Base-by-base conservation (phyloP, 2,888 invertebrate species). In the Scaptomyza tumidula region DNA sequence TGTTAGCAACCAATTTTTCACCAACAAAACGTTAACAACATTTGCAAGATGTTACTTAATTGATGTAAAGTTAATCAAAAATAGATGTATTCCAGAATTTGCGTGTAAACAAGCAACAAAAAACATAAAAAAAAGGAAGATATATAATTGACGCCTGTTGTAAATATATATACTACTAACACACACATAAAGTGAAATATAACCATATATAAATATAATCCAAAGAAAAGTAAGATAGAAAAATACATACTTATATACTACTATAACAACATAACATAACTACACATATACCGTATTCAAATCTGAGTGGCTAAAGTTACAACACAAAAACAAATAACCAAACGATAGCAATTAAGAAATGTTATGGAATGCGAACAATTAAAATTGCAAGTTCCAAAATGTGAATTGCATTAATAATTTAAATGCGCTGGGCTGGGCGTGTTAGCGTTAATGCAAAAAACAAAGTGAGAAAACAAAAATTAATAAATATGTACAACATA, bases 371-470 rank as follows among this genome's bases (percentile, higher is more conserved):
- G 31, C 27, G n/a, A 50, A 44, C 50, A 77, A 71, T 41, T 49
- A 62, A 77, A 59, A 77, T 64, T 57, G 24, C 31, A 45, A 58
- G 65, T 71, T 49, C 11, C 44, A 50, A 57, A 73, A 53, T 58
- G 41, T n/a, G 33, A 76, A 80, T 53, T 62, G 62, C 66, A 80
- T 80, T 66, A 86, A 76, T 82, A 82, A 84, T 85, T 87, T 48
- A 43, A 55, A 54, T 57, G 50, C 58, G 45, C 68, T 68, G 52
- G 56, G 14, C 49, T 39, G 7, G 39, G 44, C 54, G n/a, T n/a
- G n/a, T n/a, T n/a, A n/a, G n/a, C n/a, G 63, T 68, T 71, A 83
- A 78, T 80, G 81, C 66, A 59, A 54, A 61, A 60, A 58, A 59
- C 52, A 61, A 60, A 58, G 74, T 73, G 61, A 62, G 66, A 62